Base-by-base conservation (phyloP, 1,140 invertebrate species). In the Eupristina koningsbergeri region DNA sequence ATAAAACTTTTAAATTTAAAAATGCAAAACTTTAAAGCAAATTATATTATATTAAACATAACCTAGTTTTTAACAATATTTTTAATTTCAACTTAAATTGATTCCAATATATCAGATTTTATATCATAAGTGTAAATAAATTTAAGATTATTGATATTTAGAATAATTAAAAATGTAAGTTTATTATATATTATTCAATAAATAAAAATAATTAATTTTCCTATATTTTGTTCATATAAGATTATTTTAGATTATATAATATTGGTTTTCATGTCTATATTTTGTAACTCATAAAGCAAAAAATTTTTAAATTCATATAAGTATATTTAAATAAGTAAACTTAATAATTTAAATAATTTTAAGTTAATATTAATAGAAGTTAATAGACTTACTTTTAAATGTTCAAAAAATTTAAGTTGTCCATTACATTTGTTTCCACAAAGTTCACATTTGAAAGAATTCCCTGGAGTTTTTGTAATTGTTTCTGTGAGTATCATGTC, bases 361-460 rank as follows among this genome's bases (percentile, higher is more conserved):
- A 58, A 26, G 1, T 26, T 13, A 5, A 9, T 13, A 5, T 8
- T 39, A 61, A 84, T 50, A 81, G 73, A 63, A 71, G n/a, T 64
- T 79, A 45, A 7, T 45, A 45, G n/a, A 71, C 45, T 85, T 85
- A 91, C 91, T 87, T 96, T 96, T 13, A 97, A 91, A 90, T 97
- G 96, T 87, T 96, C 95, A 90, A 96, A 97, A 91, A 97, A 97
- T 89, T 94, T 94, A 13, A 96, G 90, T 87, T 97, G 96, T 81
- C 95, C 94, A 19, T 92, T 93, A 88, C 95, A 95, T 39, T 90
- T 92, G 84, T 93, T 93, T 41, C 92, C 93, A 88, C 96, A 96
- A 11, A 96, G 89, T 89, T 96, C 95, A 88, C 96, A 96, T 78
- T 93, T 93, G 86, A 95, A 96, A 5, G 88, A 31, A 29, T 87